Percentiles rank a stretch among this genome's conserved stretches.
These are phyloP conservation scores for Siderastrea siderea DNA, from an alignment of 92 coral and sea anemone genomes.

Conservation along the genomic window DNA sequence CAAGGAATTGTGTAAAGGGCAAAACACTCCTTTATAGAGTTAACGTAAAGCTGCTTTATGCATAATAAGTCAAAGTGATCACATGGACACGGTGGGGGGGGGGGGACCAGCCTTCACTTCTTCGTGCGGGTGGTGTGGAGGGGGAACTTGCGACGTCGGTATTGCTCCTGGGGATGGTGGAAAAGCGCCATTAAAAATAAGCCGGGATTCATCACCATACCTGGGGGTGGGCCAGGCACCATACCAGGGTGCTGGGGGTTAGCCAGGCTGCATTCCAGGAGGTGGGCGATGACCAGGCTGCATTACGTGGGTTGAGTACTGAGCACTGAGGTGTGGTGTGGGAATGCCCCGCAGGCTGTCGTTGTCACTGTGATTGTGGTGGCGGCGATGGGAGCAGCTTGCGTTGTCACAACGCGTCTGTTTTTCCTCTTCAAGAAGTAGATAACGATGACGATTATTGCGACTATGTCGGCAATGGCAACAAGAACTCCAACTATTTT, in stretches of 20 bases:
- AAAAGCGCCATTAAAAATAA: not conserved
- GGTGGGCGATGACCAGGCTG: not conserved
- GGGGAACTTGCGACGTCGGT: conserved; percentile 1
- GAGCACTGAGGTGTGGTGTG: not conserved
- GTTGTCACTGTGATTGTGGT: conserved; percentile 23
- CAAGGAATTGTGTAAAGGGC: too few species aligned
- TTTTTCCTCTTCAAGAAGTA: conserved; percentile 40
- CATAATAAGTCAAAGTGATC: too few species aligned
- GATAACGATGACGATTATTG: conserved; percentile 20
- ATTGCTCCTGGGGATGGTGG: not conserved
- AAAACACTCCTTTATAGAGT: too few species aligned
- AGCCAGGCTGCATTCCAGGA: conserved; percentile 8
- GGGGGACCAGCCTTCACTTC: too few species aligned
- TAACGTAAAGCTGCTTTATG: too few species aligned
- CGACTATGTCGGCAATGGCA: conserved; percentile 24
- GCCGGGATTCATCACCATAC: not conserved
- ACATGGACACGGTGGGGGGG: too few species aligned
- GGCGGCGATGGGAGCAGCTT: not conserved
- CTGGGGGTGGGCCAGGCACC: too few species aligned
- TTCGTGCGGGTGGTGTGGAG: too few species aligned
- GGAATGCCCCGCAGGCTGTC: not conserved
- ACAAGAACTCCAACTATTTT: conserved; percentile 29
- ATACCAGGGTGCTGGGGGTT: not conserved
- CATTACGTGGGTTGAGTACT: conserved; percentile 7
- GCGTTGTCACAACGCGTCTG: conserved; percentile 5